Evolutionary conservation across 2,113 vertebrate genomes (phyloP).

Genomic region (Cavia porcellus): DNA sequence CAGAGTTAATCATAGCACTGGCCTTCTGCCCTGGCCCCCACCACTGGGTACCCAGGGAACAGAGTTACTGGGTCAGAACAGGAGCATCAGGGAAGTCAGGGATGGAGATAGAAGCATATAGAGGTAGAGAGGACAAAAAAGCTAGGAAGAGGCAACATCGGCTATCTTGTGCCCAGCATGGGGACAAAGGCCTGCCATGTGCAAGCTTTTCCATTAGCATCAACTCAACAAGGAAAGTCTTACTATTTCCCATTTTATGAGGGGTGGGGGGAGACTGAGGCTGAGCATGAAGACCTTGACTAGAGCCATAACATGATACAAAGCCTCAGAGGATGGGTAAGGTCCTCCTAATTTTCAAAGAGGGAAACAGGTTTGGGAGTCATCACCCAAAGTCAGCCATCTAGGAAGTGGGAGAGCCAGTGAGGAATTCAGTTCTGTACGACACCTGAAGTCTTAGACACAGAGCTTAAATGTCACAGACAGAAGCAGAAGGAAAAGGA

Average conservation of each 20-base stretch:
- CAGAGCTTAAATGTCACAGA: slow-evolving; percentile 57
- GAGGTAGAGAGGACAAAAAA: neutral
- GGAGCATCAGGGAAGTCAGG: neutral
- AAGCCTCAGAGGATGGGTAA: neutral
- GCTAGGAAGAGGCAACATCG: neutral
- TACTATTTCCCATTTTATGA: neutral
- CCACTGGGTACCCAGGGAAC: neutral
- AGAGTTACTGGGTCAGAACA: slow-evolving; percentile 21
- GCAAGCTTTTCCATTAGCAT: neutral
- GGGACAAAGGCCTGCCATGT: neutral
- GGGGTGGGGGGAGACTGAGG: neutral
- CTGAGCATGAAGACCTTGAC: neutral
- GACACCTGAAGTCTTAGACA: slow-evolving; percentile 50
- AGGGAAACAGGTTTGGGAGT: neutral
- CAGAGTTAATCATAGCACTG: slow-evolving; percentile 35
- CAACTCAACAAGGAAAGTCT: neutral
- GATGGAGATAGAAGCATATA: neutral
- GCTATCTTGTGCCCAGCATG: neutral
- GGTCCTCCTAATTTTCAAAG: slow-evolving; percentile 13
- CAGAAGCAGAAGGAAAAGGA: slow-evolving; percentile 35
- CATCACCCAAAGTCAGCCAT: neutral
- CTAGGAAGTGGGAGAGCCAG: neutral
- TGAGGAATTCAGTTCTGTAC: neutral
- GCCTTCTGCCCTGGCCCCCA: slow-evolving; percentile 35
- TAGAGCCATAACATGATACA: slow-evolving; percentile 21